These are phyloP conservation scores for Lepidurus arcticus DNA, from an alignment of 1,140 invertebrate species.

Conservation along the genomic window DNA sequence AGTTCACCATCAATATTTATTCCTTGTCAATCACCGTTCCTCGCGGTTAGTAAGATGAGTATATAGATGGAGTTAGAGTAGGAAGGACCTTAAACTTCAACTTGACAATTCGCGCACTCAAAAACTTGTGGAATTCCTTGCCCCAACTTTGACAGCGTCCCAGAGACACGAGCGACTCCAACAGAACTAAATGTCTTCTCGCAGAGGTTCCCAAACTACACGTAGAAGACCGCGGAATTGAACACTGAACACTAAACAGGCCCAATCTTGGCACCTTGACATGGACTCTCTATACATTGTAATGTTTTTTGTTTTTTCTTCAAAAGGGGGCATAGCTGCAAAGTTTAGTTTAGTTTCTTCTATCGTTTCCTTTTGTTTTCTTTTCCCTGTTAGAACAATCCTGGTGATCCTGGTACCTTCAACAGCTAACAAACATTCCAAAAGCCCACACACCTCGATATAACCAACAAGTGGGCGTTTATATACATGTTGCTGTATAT, in stretches of 20 bases:
- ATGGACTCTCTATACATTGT: background rate
- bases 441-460: no score
- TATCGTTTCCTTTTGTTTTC: background rate
- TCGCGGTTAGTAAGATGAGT: background rate
- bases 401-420: no score
- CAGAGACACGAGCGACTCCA: background rate
- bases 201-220: no score
- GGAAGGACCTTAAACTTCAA: background rate
- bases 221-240: no score
- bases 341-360: background rate
- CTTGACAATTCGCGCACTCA: background rate
- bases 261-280: slow-evolving; percentile 12
- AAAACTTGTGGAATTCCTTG: no score
- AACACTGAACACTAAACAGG: slow-evolving; percentile 12
- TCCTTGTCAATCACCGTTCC: background rate
- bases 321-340: background rate
- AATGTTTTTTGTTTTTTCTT: background rate
- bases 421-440: no score
- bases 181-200: background rate
- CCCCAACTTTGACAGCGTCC: no score
- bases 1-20: background rate
- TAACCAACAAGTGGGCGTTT: no score
- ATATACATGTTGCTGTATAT: no score
- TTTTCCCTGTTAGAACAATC: background rate
- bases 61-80: background rate